phyloP scores from a whole-genome alignment of 1,140 invertebrate species.

The Forficula auricularia region DNA sequence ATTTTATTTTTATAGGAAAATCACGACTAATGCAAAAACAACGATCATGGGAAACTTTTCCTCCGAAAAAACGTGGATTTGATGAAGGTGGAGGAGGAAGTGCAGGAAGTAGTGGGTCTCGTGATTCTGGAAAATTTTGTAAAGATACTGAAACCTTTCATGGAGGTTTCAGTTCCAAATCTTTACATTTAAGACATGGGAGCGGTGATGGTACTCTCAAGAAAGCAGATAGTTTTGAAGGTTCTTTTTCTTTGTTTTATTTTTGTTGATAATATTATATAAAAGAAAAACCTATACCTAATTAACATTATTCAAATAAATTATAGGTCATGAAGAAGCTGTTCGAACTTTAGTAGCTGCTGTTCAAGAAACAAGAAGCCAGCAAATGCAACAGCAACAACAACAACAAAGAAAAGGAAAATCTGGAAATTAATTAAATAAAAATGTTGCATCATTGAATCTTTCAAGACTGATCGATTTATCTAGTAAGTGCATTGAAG shows the following conservation, averaged over 20 bases:
- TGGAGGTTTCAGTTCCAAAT: constrained; percentile 15
- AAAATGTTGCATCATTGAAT: neutral
- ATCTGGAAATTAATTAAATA: neutral
- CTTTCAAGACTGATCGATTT: neutral
- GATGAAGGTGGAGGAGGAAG: neutral
- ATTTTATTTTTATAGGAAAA: constrained; percentile 6
- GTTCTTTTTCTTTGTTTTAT: too few relatives aligned
- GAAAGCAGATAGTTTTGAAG: constrained; percentile 46
- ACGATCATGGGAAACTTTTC: constrained; percentile 47
- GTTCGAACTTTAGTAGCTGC: constrained; percentile 49
- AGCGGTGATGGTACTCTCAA: constrained; percentile 26
- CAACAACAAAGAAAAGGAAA: constrained; percentile 17
- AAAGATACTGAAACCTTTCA: constrained; percentile 21
- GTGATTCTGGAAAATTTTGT: constrained; percentile 15
- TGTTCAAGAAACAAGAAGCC: constrained; percentile 43
- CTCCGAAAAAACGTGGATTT: constrained; percentile 29
- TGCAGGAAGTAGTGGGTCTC: neutral
- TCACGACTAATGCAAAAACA: constrained; percentile 38
- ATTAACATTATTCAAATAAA: too few relatives aligned
- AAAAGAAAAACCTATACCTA: too few relatives aligned
- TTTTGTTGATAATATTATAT: too few relatives aligned
- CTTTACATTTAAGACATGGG: neutral
- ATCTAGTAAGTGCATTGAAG: too few relatives aligned
- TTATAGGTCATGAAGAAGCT: constrained; percentile 47
- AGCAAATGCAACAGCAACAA: constrained; percentile 23